Percentiles rank a stretch among this genome's conserved stretches.
These are phyloP conservation scores for Catotricha subobsoleta DNA, from an alignment of 2,888 invertebrate species.

Conservation along the genomic window DNA sequence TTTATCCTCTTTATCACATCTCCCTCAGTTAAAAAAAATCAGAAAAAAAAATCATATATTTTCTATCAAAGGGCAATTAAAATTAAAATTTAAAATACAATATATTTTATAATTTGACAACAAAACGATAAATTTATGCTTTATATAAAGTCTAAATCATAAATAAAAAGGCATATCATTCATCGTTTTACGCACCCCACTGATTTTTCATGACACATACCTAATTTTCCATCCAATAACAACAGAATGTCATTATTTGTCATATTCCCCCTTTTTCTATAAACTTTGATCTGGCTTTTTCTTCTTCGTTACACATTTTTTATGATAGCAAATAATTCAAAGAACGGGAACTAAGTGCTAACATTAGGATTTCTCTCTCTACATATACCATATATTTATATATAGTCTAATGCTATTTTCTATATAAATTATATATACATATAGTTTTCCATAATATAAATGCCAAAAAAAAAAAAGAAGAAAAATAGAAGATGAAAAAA, in stretches of 20 bases:
- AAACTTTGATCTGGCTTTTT: not conserved
- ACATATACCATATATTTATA: too few species aligned
- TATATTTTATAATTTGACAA: too few species aligned
- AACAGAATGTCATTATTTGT: slow-evolving; percentile 5
- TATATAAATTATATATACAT: not conserved
- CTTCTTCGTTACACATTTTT: not conserved
- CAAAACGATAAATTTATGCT: too few species aligned
- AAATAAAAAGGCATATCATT: too few species aligned
- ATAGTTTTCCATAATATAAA: not conserved
- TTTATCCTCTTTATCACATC: too few species aligned
- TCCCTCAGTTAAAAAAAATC: too few species aligned
- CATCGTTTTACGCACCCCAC: slow-evolving; percentile 4
- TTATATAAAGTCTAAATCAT: too few species aligned
- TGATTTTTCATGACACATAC: slow-evolving; percentile 5
- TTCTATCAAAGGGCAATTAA: too few species aligned
- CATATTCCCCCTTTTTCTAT: slow-evolving; percentile 1
- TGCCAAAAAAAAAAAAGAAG: not conserved
- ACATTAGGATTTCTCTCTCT: slow-evolving; percentile 4
- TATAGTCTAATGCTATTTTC: too few species aligned
- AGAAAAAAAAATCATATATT: too few species aligned
- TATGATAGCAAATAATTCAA: slow-evolving; percentile 2
- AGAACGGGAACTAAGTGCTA: slow-evolving; percentile 4
- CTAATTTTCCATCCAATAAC: slow-evolving; percentile 6
- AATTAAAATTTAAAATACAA: too few species aligned
- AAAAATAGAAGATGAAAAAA: not conserved